phyloP scores from a whole-genome alignment of 2,113 vertebrate species.

The Urocynchramus pylzowi region DNA sequence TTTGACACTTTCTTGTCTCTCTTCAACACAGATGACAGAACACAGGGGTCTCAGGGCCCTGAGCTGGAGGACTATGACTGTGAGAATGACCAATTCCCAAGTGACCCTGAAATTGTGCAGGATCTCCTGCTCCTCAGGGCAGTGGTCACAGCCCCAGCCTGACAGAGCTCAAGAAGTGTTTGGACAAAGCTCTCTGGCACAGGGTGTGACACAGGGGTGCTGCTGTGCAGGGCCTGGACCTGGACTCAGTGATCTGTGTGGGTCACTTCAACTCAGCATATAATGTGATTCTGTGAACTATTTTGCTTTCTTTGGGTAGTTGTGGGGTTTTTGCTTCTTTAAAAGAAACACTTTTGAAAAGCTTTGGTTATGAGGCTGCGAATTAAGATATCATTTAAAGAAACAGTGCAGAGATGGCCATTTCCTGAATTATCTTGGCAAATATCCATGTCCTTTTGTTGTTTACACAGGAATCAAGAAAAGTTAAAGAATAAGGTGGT shows the following conservation, averaged over 20 bases:
- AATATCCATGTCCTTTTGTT: not conserved
- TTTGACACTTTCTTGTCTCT: not conserved
- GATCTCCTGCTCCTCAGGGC: not conserved
- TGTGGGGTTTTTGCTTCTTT: not conserved
- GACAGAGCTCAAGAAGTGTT: too few relatives aligned
- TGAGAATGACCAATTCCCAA: not conserved
- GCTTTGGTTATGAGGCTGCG: slow-evolving; percentile 5
- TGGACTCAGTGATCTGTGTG: too few relatives aligned
- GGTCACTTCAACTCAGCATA: not conserved
- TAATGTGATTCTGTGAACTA: not conserved
- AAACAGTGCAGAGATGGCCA: not conserved
- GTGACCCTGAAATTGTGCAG: not conserved
- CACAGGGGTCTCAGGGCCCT: not conserved
- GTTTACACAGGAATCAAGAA: not conserved
- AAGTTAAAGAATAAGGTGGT: not conserved
- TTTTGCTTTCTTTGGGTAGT: not conserved
- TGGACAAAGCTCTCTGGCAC: not conserved
- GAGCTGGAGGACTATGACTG: not conserved
- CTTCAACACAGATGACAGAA: not conserved
- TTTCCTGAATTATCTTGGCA: not conserved
- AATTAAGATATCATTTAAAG: slow-evolving; percentile 24
- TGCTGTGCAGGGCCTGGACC: not conserved
- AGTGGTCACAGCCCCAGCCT: not conserved
- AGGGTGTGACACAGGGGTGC: too few relatives aligned
- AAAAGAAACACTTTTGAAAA: not conserved